Base-by-base conservation (phyloP, 2,113 vertebrate species). In the Microcebus tavaratra region DNA sequence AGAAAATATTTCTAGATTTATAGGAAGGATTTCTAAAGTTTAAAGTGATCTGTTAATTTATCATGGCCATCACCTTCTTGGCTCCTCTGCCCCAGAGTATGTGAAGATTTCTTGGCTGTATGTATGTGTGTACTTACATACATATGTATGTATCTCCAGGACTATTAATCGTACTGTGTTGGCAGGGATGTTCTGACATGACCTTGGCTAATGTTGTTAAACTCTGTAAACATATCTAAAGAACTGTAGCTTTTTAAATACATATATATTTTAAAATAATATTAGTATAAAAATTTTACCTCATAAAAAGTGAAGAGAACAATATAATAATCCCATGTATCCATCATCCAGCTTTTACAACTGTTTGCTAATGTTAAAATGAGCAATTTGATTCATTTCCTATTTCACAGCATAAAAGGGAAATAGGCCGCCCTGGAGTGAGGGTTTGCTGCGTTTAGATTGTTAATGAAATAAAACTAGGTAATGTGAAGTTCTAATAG, bases 301-400 rank as follows among this genome's bases (percentile, higher is more conserved):
- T 87, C 27, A 67, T 57, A 42, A 73, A 70, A 72, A 20, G 53
- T 88, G 27, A 78, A 80, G 63, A 89, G 5, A 73, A 63, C 65
- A 57, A 48, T 67, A 29, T 39, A 81, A 21, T 50, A 80, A 78
- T 21, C 25, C 45, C 27, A 42, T 48, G 15, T 81, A 39, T 2
- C 4, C 6, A 20, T 78, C 27, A 36, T 25, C 21, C 1, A 70
- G n/a, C n/a, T 45, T 68, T 57, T 31, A 31, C 25, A 42, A 31
- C 29, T 73, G 79, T 61, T 96, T 91, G 68, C 87, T 88, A 34
- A 73, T 91, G 14, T 88, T 80, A 61, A 88, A 73, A 75, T 29
- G 42, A 45, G 61, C 10, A 78, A 10, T 89, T 85, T 73, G 59
- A 50, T 21, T 53, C 12, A 53, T 83, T 90, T 90, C 21, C 17